A percentile compares a stretch with the other conserved stretches of the same genome.
Evolutionary conservation across 2,888 invertebrate species (phyloP).

Genomic region (Cephus pulcher): DNA sequence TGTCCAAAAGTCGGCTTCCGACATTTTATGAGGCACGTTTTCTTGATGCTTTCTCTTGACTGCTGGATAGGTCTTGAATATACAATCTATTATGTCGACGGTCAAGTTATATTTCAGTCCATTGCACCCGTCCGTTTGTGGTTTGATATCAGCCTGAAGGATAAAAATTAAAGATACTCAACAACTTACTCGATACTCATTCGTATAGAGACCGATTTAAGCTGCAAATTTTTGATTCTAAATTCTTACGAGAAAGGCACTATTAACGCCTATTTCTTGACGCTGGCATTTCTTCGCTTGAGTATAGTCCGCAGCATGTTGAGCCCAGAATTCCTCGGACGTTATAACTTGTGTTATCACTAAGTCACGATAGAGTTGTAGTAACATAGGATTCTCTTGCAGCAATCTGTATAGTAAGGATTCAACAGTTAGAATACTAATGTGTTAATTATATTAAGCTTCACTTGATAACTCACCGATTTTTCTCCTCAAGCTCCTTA

Average conservation of each 20-base stretch:
- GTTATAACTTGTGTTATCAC: slow-evolving; percentile 96
- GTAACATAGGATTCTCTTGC: slow-evolving; percentile 88
- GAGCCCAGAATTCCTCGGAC: slow-evolving; percentile 98
- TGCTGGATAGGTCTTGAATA: slow-evolving; percentile 99
- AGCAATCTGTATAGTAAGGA: slow-evolving; percentile 74
- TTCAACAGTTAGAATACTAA: slow-evolving; percentile 5
- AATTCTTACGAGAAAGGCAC: slow-evolving; percentile 71
- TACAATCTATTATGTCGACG: slow-evolving; percentile 95
- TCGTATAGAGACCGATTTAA: background rate
- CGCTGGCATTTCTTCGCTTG: slow-evolving; percentile 78
- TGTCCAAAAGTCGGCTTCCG: slow-evolving; percentile 98
- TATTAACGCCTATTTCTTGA: slow-evolving; percentile 86
- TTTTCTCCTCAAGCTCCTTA: slow-evolving; percentile 90
- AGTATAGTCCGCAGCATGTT: slow-evolving; percentile 84
- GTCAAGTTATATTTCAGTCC: slow-evolving; percentile 97
- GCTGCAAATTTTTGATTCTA: background rate
- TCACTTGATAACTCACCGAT: slow-evolving; percentile 68
- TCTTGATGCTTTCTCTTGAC: slow-evolving; percentile 97
- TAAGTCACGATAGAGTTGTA: slow-evolving; percentile 96
- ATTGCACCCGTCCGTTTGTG: slow-evolving; percentile 96
- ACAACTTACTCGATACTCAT: background rate
- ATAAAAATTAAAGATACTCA: slow-evolving; percentile 1
- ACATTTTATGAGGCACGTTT: slow-evolving; percentile 94
- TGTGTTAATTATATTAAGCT: background rate
- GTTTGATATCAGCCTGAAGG: slow-evolving; percentile 94